phyloP scores from a whole-genome alignment of 2,113 vertebrate genomes.

The Psilopsiagon aurifrons region DNA sequence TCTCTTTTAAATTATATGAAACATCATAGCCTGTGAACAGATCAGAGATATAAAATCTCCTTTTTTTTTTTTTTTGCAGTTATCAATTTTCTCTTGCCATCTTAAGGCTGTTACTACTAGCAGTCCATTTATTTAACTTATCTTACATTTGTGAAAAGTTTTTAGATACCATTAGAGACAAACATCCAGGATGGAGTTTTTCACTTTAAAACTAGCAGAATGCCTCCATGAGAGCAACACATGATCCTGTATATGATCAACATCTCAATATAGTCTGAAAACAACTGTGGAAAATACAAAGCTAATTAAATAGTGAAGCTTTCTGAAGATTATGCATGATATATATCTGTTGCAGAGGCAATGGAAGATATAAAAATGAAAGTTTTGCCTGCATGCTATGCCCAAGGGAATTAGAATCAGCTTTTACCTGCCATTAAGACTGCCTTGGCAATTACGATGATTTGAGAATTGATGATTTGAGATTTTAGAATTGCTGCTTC shows the following conservation, averaged over 20 bases:
- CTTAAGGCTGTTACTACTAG: neutral
- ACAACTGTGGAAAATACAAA: neutral
- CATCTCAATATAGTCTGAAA: neutral
- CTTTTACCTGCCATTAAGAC: neutral
- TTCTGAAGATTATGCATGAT: neutral
- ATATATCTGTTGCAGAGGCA: neutral
- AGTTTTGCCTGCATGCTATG: neutral
- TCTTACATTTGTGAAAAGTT: neutral
- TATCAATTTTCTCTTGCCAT: neutral
- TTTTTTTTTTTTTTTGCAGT: too few species aligned
- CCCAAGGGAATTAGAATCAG: neutral
- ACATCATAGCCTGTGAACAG: neutral
- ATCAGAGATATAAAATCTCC: neutral
- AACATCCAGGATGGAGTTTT: neutral
- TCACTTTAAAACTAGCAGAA: neutral
- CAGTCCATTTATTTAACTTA: neutral
- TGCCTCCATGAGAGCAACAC: rapidly evolving
- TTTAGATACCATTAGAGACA: neutral
- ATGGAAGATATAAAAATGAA: neutral
- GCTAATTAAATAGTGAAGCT: neutral
- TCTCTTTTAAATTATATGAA: neutral
- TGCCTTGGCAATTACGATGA: neutral
- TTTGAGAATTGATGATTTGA: neutral
- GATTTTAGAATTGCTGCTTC: neutral
- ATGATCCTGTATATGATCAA: neutral